Evolutionary conservation across 2,113 vertebrate genomes (phyloP), one percentile per base, ranked within the genome.

Genomic region (Centrocercus urophasianus): DNA sequence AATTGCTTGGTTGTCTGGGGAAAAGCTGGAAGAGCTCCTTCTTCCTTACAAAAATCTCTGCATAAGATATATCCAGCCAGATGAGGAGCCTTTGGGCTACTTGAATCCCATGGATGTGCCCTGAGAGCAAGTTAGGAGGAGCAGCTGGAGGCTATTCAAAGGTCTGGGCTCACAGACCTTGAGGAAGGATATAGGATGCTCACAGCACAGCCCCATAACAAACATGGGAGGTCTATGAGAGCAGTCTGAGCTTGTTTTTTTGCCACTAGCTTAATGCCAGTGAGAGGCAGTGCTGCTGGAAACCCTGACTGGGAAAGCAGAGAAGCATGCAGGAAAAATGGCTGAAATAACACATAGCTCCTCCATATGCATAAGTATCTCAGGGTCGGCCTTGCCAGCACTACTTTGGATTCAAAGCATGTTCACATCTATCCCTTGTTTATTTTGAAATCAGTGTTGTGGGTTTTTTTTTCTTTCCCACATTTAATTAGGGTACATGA

Each of bases 151-250:
- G 14, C 8, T 17, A 13, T 6, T 25, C 20, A 27, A 70, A 47
- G n/a, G 21, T 40, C 66, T n/a, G 5, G 30, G 21, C 21, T n/a
- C 16, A 1, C 30, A 19, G 48, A 8, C 14, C 32, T 13, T 6
- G 42, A 38, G 36, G 43, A 56, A 13, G 36, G 65, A 19, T 12
- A 1, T 2, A 36, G 52, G 40, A 34, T 36, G 59, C 27, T 38
- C 3, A 0, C 24, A 43, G 8, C 25, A 30, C 16, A 28, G 15
- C 24, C 67, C 50, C 32, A 0, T 13, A 14, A 25, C 13, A 22
- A 60, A 9, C 19, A 5, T 2, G 13, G 19, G 43, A 17, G 13
- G 54, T 21, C 8, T 57, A 34, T 0, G 2, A 3, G 6, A 22
- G 30, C 6, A 11, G 2, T 6, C 34, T n/a, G 10, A 36, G 11